A percentile compares a stretch with the other conserved stretches of the same genome.
phyloP scores from a whole-genome alignment of 37 sponge, comb jelly and placozoan species.

The Geodia barretti region DNA sequence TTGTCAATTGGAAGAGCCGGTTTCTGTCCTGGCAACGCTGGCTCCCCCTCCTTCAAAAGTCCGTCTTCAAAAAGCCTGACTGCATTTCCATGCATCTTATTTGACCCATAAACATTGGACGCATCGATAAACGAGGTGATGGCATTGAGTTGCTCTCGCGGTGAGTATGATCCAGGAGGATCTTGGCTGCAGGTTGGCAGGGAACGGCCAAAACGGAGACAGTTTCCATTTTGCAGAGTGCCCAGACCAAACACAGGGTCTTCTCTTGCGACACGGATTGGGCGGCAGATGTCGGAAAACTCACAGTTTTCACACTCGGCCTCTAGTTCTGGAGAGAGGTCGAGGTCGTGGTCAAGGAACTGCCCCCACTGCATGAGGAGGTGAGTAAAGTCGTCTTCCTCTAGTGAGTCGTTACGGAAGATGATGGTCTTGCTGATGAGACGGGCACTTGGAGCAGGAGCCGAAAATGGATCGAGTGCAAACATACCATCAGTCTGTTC shows the following conservation, averaged over 20 bases:
- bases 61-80: constrained; percentile 54
- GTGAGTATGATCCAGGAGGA: constrained; percentile 17
- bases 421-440: constrained; percentile 35
- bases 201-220: constrained; percentile 68
- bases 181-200: constrained; percentile 37
- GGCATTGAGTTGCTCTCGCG: constrained; percentile 78
- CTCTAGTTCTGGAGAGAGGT: constrained; percentile 46
- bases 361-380: constrained; percentile 96
- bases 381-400: constrained; percentile 63
- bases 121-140: constrained; percentile 79
- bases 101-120: constrained; percentile 79
- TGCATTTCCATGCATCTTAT: background rate
- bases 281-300: constrained; percentile 48
- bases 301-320: constrained; percentile 43
- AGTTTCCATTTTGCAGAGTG: constrained; percentile 41
- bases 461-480: constrained; percentile 23
- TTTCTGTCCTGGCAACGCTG: constrained; percentile 5
- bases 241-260: constrained; percentile 46
- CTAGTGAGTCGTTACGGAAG: constrained; percentile 1
- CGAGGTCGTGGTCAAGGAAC: constrained; percentile 91
- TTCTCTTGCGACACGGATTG: constrained; percentile 38
- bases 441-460: constrained; percentile 74
- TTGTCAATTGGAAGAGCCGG: constrained; percentile 47
- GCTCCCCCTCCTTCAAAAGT: constrained; percentile 13
- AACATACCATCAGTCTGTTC: background rate